These are phyloP conservation scores for Diadophis punctatus DNA, from an alignment of 2,113 vertebrate species.

Conservation along the genomic window DNA sequence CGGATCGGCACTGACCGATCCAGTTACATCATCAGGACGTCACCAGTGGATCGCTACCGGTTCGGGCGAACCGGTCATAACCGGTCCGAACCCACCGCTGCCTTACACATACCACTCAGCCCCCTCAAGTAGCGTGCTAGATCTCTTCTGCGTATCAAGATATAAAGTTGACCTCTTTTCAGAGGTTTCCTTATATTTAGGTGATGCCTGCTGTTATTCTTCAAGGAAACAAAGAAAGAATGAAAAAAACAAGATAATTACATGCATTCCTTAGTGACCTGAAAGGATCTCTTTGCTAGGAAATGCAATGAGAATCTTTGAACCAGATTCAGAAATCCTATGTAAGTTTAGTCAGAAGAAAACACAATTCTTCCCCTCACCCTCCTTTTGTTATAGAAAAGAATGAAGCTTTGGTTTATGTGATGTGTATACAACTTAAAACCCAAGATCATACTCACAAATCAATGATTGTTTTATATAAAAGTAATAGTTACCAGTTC, in stretches of 20 bases:
- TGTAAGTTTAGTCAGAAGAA: background rate
- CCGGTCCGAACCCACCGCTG: no score
- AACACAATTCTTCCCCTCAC: background rate
- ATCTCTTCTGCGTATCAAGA: no score
- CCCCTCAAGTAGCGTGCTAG: no score
- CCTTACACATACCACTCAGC: no score
- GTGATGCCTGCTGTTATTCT: background rate
- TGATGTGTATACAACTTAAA: background rate
- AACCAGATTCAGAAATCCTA: background rate
- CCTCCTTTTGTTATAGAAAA: background rate
- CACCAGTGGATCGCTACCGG: no score
- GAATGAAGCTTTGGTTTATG: background rate
- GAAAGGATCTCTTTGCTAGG: background rate
- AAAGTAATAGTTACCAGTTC: background rate
- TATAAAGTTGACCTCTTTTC: no score
- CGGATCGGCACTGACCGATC: no score
- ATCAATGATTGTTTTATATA: background rate
- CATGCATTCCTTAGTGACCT: background rate
- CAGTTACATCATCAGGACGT: no score
- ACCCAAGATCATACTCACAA: background rate
- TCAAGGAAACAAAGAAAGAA: background rate
- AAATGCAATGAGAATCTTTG: background rate
- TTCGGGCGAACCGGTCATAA: no score
- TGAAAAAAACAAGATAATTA: background rate
- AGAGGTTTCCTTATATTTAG: no score